Conservation (phyloP, 2,113 vertebrate genomes). For the Psammodynastes pulverulentus region DNA sequence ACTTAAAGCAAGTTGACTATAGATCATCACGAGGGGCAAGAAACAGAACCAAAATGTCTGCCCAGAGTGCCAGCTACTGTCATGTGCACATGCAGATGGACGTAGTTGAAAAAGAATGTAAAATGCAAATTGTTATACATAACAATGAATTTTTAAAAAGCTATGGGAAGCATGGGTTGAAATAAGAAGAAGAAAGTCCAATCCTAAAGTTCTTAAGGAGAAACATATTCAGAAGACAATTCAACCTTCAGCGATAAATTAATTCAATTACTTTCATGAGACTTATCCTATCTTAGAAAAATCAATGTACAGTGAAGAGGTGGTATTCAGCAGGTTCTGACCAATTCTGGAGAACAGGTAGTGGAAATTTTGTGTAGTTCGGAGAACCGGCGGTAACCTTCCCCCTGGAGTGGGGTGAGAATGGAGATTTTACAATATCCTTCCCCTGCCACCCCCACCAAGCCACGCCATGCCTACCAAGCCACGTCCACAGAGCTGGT, state of each 20-base stretch:
- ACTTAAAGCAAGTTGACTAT: background rate
- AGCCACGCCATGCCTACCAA: too few species aligned
- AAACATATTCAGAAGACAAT: background rate
- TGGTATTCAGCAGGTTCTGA: too few species aligned
- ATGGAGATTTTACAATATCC: too few species aligned
- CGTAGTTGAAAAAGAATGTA: background rate
- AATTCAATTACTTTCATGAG: background rate
- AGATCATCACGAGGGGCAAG: background rate
- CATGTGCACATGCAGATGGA: background rate
- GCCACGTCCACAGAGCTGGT: too few species aligned
- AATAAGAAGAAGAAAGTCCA: background rate
- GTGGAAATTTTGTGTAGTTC: too few species aligned
- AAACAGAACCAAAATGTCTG: background rate
- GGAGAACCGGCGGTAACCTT: too few species aligned
- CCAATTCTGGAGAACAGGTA: too few species aligned
- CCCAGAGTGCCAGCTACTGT: background rate
- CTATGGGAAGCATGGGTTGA: background rate
- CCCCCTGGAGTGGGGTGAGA: too few species aligned
- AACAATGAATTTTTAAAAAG: background rate
- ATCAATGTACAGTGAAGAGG: background rate
- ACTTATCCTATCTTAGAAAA: background rate
- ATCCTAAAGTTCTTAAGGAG: background rate
- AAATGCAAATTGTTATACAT: too few species aligned
- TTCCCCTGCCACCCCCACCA: too few species aligned
- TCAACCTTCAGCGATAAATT: background rate